Percentiles rank a stretch among this genome's conserved stretches.
phyloP scores from a whole-genome alignment of 1,140 invertebrate genomes.

The Scylla paramamosain region DNA sequence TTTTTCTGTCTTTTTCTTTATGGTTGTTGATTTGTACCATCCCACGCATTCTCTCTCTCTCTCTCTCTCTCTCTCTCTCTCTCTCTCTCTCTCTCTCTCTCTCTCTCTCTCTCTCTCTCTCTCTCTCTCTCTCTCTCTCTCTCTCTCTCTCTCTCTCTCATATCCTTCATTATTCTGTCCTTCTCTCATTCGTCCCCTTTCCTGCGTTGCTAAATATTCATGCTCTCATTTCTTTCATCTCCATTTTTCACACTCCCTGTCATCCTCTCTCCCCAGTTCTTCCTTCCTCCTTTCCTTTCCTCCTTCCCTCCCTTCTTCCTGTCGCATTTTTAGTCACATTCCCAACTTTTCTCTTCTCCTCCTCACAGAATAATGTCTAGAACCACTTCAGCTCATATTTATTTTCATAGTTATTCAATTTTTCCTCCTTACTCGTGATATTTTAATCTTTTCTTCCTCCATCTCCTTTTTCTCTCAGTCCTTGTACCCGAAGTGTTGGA shows the following conservation, averaged over 20 bases:
- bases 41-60: too few species aligned
- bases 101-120: conserved; percentile 33
- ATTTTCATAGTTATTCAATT: too few species aligned
- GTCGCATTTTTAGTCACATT: background rate
- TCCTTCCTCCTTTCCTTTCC: background rate
- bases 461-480: background rate
- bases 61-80: background rate
- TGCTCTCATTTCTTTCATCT: too few species aligned
- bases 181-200: too few species aligned
- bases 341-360: background rate
- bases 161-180: background rate
- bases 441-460: background rate
- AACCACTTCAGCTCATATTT: too few species aligned
- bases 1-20: too few species aligned
- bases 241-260: background rate
- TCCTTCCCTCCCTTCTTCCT: background rate
- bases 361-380: background rate
- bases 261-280: background rate
- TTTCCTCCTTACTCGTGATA: too few species aligned
- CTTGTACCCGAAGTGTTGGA: background rate
- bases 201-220: too few species aligned
- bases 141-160: too few species aligned
- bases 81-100: conserved; percentile 33
- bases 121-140: conserved; percentile 16
- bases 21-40: too few species aligned